These are phyloP conservation scores for Sacculina carcini DNA, from an alignment of 2,888 invertebrate genomes.

Conservation along the genomic window DNA sequence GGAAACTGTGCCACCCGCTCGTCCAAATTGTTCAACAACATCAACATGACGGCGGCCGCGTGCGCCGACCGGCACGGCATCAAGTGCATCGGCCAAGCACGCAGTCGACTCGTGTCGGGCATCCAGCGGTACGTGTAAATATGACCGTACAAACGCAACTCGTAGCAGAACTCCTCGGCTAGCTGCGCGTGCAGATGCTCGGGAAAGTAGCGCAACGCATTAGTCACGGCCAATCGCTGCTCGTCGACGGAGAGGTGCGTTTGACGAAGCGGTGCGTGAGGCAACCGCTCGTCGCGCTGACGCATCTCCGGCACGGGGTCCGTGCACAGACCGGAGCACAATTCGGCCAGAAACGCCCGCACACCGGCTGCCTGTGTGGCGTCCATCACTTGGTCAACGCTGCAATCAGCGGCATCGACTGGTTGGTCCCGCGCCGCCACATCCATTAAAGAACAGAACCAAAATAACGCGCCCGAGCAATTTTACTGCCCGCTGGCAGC, in stretches of 20 bases:
- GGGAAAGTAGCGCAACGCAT: slow-evolving; percentile 32
- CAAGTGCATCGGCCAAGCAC: slow-evolving; percentile 26
- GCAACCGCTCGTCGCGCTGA: slow-evolving; percentile 15
- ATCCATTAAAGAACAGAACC: too few relatives aligned
- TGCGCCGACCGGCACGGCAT: slow-evolving; percentile 23
- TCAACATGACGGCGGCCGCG: slow-evolving; percentile 30
- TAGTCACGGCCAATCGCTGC: slow-evolving; percentile 24
- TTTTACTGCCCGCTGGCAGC: too few relatives aligned
- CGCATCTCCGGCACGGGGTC: slow-evolving; percentile 16
- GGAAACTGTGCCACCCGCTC: slow-evolving; percentile 32
- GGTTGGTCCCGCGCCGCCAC: too few relatives aligned
- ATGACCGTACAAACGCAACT: slow-evolving; percentile 28
- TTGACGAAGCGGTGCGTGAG: slow-evolving; percentile 19
- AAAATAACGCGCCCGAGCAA: too few relatives aligned
- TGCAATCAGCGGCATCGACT: too few relatives aligned
- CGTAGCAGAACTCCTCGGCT: slow-evolving; percentile 27
- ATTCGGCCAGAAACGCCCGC: not conserved
- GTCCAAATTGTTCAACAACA: slow-evolving; percentile 36
- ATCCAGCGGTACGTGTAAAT: slow-evolving; percentile 32
- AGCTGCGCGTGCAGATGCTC: slow-evolving; percentile 22
- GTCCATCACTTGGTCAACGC: too few relatives aligned
- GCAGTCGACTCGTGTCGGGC: slow-evolving; percentile 20
- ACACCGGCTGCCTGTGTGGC: too few relatives aligned
- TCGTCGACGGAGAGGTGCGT: slow-evolving; percentile 15
- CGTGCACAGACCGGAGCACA: slow-evolving; percentile 10